Evolutionary conservation across 2,113 vertebrate species (phyloP).

Genomic region (Pygoscelis adeliae): DNA sequence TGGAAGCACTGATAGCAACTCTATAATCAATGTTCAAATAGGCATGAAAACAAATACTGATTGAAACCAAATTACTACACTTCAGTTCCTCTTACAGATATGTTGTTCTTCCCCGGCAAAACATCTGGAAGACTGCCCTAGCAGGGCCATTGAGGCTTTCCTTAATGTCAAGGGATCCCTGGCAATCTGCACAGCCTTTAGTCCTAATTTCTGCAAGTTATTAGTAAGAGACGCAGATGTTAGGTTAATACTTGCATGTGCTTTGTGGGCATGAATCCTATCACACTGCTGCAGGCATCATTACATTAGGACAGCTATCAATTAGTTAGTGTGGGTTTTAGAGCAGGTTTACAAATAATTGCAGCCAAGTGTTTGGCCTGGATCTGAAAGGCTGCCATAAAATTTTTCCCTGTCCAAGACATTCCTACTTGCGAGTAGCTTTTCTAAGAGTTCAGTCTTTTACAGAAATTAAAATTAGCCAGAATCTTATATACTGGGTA

Average conservation of each 20-base stretch:
- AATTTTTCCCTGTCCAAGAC: neutral
- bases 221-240: neutral
- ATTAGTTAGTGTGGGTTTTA: neutral
- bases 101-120: neutral
- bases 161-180: neutral
- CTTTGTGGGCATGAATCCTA: neutral
- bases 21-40: neutral
- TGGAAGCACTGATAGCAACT: neutral
- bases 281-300: neutral
- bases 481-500: neutral
- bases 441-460: neutral
- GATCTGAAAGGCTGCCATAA: neutral
- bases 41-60: conserved; percentile 9
- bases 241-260: neutral
- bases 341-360: neutral
- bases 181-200: neutral
- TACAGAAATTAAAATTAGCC: neutral
- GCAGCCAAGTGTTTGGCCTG: neutral
- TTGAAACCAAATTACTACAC: neutral
- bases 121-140: conserved; percentile 11
- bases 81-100: neutral
- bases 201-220: neutral
- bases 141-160: neutral
- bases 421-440: neutral
- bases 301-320: neutral